Conservation (phyloP, 1,140 invertebrate species). For the Rhopalosiphum padi region DNA sequence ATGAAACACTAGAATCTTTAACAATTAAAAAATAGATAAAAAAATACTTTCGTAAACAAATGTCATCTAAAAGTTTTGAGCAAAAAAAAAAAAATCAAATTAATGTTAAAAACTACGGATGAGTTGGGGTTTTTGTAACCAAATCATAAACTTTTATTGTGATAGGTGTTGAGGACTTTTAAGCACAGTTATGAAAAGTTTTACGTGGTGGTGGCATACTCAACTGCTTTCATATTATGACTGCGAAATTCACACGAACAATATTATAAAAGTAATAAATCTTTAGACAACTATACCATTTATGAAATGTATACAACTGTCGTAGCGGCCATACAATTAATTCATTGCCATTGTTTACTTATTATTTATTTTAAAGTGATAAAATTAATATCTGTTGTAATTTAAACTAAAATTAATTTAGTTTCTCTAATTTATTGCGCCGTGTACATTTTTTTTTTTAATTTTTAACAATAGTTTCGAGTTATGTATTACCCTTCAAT, state of each 20-base stretch:
- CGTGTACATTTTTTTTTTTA: neutral
- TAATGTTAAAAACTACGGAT: neutral
- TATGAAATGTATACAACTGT: neutral
- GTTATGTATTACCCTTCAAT: neutral
- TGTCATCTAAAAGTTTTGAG: neutral
- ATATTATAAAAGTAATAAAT: constrained; percentile 1
- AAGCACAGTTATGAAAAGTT: constrained; percentile 2
- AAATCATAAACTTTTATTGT: constrained; percentile 12
- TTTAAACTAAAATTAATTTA: neutral
- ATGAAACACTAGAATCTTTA: neutral
- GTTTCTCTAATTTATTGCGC: neutral
- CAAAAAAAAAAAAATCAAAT: neutral
- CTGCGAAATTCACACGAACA: neutral
- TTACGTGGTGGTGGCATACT: neutral
- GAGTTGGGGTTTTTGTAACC: neutral
- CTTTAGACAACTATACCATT: neutral
- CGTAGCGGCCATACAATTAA: neutral
- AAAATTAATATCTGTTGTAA: neutral
- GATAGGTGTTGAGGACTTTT: constrained; percentile 31
- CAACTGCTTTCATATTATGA: neutral
- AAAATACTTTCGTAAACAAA: neutral
- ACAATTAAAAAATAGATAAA: neutral
- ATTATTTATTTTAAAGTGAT: constrained; percentile 8
- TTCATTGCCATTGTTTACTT: neutral
- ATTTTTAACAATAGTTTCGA: neutral